Evolutionary conservation across 2,888 invertebrate genomes (phyloP).

Genomic region (Plutella xylostella): DNA sequence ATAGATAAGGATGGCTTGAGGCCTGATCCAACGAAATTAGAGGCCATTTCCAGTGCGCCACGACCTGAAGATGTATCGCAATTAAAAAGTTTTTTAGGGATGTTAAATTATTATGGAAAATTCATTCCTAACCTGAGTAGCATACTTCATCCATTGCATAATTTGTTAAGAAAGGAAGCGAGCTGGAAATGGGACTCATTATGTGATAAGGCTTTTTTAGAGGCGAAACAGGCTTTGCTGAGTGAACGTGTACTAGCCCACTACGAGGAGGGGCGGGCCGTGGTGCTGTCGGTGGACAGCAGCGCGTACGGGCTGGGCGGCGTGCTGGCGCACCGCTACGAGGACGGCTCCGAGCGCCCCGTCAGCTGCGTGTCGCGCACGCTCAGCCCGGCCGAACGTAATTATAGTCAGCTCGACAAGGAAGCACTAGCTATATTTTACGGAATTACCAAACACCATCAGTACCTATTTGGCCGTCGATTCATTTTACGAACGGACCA

Average conservation of each 20-base stretch:
- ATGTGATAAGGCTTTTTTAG: background rate
- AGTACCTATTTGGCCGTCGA: background rate
- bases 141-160: too few species aligned
- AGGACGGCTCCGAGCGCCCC: constrained; percentile 15
- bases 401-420: constrained; percentile 4
- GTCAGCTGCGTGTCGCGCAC: too few species aligned
- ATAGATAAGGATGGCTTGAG: too few species aligned
- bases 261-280: constrained; percentile 10
- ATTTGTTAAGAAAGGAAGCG: background rate
- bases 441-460: background rate
- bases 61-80: too few species aligned
- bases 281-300: constrained; percentile 21
- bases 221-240: background rate
- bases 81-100: too few species aligned
- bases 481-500: background rate
- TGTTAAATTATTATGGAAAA: too few species aligned
- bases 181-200: too few species aligned
- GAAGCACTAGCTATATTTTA: constrained; percentile 20
- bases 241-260: constrained; percentile 9
- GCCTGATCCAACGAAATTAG: too few species aligned
- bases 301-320: constrained; percentile 21
- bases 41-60: too few species aligned
- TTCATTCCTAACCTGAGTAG: too few species aligned
- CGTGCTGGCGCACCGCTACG: constrained; percentile 16
- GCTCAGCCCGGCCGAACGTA: background rate